These are phyloP conservation scores for Nesidiocoris tenuis DNA, from an alignment of 2,888 invertebrate species.

Conservation along the genomic window DNA sequence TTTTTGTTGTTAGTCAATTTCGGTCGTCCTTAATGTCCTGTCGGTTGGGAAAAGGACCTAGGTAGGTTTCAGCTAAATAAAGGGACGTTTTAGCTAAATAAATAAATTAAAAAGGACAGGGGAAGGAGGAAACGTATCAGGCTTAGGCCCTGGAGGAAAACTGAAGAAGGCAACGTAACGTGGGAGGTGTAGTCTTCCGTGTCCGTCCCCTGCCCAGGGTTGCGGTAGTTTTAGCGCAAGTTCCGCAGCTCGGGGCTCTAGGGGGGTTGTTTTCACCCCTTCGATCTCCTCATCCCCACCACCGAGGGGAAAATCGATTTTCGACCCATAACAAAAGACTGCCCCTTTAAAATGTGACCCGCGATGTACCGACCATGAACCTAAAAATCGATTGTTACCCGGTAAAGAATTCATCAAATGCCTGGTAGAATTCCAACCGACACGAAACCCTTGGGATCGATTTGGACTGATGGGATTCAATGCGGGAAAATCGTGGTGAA, in stretches of 20 bases:
- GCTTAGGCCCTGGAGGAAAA: constrained; percentile 47
- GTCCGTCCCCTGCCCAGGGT: constrained; percentile 14
- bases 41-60: background rate
- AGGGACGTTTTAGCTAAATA: background rate
- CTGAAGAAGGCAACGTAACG: constrained; percentile 20
- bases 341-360: background rate
- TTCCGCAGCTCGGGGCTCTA: constrained; percentile 16
- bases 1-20: background rate
- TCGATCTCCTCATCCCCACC: constrained; percentile 6
- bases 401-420: constrained; percentile 8
- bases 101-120: background rate
- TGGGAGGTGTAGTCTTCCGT: background rate
- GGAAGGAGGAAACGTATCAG: constrained; percentile 1
- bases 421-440: too few species aligned
- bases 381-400: constrained; percentile 1
- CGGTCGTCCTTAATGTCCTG: background rate
- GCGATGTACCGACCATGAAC: background rate
- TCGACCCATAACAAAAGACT: constrained; percentile 4
- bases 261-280: constrained; percentile 13
- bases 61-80: background rate
- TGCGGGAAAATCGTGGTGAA: too few species aligned
- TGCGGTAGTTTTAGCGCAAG: constrained; percentile 40
- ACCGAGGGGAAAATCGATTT: constrained; percentile 10
- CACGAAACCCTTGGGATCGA: too few species aligned
- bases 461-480: too few species aligned